Percentiles rank a stretch among this genome's conserved stretches.
These are phyloP conservation scores for Phyllopteryx taeniolatus DNA, from an alignment of 2,113 vertebrate genomes.

Conservation along the genomic window DNA sequence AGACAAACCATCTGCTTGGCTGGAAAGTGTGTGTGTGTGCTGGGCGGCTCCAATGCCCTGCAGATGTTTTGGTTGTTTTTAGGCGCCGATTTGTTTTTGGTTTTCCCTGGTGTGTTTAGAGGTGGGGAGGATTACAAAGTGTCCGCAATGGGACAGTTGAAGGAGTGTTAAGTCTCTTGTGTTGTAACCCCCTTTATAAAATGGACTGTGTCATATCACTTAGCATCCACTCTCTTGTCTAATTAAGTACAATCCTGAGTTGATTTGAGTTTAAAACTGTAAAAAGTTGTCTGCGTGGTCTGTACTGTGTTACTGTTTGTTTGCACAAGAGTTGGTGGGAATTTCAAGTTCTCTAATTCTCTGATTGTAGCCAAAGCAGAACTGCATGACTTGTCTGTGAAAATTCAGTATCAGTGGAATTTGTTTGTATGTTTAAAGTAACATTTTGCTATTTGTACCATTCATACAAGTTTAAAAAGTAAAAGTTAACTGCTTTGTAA, in stretches of 20 bases:
- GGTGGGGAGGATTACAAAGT: slow-evolving; percentile 48
- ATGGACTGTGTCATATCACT: slow-evolving; percentile 18
- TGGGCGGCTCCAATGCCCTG: slow-evolving; percentile 24
- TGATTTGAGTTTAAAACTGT: neutral
- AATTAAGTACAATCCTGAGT: neutral
- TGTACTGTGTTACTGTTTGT: neutral
- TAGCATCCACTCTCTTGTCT: neutral
- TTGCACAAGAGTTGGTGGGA: neutral
- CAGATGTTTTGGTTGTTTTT: slow-evolving; percentile 71
- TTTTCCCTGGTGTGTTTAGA: slow-evolving; percentile 60
- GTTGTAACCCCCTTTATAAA: slow-evolving; percentile 22
- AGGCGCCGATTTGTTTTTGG: slow-evolving; percentile 61
- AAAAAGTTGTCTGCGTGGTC: neutral
- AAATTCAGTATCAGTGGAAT: too few relatives aligned
- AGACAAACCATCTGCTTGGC: slow-evolving; percentile 68
- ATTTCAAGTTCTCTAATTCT: neutral
- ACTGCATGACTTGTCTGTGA: neutral
- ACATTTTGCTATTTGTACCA: too few relatives aligned
- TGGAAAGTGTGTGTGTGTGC: slow-evolving; percentile 8
- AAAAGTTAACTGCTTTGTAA: too few relatives aligned
- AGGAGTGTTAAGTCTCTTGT: slow-evolving; percentile 37
- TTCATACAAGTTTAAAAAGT: too few relatives aligned
- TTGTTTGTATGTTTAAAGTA: too few relatives aligned
- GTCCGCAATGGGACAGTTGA: slow-evolving; percentile 46
- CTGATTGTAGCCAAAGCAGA: neutral